Conservation (phyloP, 2,888 invertebrate species). For the Zygaena filipendulae region DNA sequence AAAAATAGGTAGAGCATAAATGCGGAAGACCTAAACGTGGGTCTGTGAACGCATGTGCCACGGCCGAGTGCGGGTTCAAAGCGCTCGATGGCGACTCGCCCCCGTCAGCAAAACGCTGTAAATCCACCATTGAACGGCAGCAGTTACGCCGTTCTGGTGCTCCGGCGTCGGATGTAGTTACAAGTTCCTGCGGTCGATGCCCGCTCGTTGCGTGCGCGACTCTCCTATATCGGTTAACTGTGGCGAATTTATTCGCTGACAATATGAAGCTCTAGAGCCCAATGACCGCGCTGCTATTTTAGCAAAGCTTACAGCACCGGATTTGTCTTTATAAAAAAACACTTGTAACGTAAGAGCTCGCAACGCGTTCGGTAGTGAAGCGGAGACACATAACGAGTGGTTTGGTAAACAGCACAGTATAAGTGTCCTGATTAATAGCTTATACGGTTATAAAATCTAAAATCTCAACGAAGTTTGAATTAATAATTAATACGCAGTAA, state of each 20-base stretch:
- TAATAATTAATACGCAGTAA: no score
- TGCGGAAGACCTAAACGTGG: constrained; percentile 42
- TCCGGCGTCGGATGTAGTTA: constrained; percentile 53
- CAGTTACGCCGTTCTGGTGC: constrained; percentile 38
- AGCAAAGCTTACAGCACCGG: not conserved
- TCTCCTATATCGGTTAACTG: constrained; percentile 55
- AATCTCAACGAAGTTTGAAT: no score
- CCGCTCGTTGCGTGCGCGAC: constrained; percentile 51
- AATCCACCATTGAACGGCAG: constrained; percentile 18
- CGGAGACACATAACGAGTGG: no score
- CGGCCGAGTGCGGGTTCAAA: constrained; percentile 44
- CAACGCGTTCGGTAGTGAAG: no score
- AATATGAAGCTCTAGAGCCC: no score
- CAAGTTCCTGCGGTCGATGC: constrained; percentile 67
- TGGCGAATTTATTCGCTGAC: constrained; percentile 46
- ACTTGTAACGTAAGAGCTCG: no score
- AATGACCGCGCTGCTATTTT: no score
- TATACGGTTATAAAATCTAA: no score
- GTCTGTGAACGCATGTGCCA: constrained; percentile 38
- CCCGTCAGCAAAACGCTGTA: constrained; percentile 28
- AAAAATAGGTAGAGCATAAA: no score
- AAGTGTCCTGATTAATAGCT: no score
- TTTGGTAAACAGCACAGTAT: no score
- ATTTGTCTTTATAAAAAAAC: no score
- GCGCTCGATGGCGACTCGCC: constrained; percentile 29